Conservation (phyloP, 2,797 vertebrate species). For the Xenops minutus region DNA sequence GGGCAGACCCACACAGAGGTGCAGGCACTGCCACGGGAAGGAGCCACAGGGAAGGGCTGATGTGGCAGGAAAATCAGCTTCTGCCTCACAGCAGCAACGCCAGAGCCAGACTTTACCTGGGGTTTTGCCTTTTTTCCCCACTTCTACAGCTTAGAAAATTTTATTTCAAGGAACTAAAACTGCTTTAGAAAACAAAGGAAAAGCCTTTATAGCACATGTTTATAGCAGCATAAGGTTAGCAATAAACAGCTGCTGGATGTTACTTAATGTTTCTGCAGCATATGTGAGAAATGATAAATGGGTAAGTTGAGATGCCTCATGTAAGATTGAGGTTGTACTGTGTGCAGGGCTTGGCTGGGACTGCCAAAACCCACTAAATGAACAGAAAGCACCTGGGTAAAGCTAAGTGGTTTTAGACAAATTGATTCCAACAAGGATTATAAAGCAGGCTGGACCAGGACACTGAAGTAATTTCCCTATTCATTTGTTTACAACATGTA, state of each 20-base stretch:
- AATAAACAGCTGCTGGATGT: slow-evolving; percentile 16
- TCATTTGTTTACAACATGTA: not conserved
- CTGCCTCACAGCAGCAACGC: not conserved
- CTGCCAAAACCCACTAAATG: not conserved
- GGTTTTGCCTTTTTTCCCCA: not conserved
- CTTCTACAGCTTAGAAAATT: not conserved
- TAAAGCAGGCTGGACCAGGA: not conserved
- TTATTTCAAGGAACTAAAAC: not conserved
- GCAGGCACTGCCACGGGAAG: not conserved
- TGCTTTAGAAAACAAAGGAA: not conserved
- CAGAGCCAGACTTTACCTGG: not conserved
- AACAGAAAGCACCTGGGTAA: not conserved
- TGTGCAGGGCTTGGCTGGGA: not conserved
- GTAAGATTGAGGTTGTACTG: not conserved
- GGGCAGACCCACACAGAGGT: not conserved
- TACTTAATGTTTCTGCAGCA: not conserved
- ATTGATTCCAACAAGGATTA: not conserved
- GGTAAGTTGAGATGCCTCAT: not conserved
- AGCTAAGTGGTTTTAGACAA: not conserved
- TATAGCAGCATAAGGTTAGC: not conserved
- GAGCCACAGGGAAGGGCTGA: not conserved
- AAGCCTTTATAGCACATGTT: not conserved
- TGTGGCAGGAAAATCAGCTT: not conserved
- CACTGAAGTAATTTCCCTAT: not conserved
- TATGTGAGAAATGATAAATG: not conserved